These are phyloP conservation scores for Lepidurus apus DNA, from an alignment of 1,140 invertebrate genomes.

Conservation along the genomic window DNA sequence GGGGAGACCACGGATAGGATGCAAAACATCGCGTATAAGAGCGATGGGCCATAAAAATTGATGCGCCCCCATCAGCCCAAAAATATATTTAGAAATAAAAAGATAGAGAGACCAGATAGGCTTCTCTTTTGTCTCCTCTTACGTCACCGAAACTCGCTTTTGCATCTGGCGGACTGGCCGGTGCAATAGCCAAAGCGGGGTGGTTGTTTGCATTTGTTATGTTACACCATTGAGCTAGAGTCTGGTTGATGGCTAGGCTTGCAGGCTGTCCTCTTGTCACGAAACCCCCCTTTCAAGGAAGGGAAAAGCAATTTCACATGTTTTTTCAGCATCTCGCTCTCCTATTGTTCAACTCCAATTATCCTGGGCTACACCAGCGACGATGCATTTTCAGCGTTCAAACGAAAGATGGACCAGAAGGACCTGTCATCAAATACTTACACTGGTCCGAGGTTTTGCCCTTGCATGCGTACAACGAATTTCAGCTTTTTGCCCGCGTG, in stretches of 20 bases:
- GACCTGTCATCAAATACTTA: background rate
- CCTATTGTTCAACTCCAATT: conserved; percentile 10
- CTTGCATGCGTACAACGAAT: background rate
- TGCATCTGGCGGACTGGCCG: conserved; percentile 17
- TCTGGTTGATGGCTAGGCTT: conserved; percentile 10
- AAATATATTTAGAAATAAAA: background rate
- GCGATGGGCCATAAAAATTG: no score
- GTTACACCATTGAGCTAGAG: background rate
- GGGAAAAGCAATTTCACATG: background rate
- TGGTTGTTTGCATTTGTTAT: background rate
- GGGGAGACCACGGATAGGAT: no score
- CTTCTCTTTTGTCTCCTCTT: conserved; percentile 13
- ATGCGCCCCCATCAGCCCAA: no score
- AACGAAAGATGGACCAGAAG: background rate
- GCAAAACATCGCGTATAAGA: no score
- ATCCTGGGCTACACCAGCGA: background rate
- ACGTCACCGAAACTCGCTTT: background rate
- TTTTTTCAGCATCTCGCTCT: background rate
- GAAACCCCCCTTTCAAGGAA: background rate
- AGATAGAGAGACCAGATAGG: background rate
- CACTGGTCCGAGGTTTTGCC: background rate
- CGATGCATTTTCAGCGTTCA: background rate
- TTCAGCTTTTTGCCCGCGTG: background rate
- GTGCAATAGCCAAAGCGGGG: conserved; percentile 12
- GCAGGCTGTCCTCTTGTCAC: conserved; percentile 20